phyloP scores from a whole-genome alignment of 1,140 invertebrate species.

The Helicorthomorpha holstii region DNA sequence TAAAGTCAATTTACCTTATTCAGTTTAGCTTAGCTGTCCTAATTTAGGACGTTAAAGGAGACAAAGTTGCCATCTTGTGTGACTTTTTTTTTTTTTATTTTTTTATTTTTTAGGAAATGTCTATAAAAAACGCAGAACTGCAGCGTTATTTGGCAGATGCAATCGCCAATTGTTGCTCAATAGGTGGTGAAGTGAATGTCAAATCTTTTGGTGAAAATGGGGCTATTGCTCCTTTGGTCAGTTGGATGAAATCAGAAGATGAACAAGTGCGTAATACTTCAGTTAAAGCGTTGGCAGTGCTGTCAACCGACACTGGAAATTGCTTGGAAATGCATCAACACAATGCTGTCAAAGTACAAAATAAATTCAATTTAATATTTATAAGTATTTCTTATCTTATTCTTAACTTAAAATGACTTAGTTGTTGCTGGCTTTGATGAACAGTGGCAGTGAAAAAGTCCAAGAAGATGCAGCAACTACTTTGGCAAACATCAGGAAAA shows the following conservation, averaged over 20 bases:
- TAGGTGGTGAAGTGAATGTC: slow-evolving; percentile 69
- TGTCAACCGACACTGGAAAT: slow-evolving; percentile 79
- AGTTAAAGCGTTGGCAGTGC: slow-evolving; percentile 65
- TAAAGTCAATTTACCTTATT: too few relatives aligned
- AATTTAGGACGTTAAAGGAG: too few relatives aligned
- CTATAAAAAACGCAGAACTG: slow-evolving; percentile 66
- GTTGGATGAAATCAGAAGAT: slow-evolving; percentile 50
- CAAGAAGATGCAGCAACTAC: slow-evolving; percentile 85
- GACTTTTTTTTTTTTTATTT: too few relatives aligned
- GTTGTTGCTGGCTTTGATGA: too few relatives aligned
- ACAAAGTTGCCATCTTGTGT: too few relatives aligned
- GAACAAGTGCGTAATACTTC: slow-evolving; percentile 65
- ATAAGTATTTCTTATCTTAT: too few relatives aligned
- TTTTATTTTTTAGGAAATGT: too few relatives aligned
- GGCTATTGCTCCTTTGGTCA: slow-evolving; percentile 71
- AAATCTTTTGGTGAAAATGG: slow-evolving; percentile 65
- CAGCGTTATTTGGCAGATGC: slow-evolving; percentile 71
- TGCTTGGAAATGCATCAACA: slow-evolving; percentile 84
- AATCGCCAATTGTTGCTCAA: slow-evolving; percentile 74
- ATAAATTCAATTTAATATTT: too few relatives aligned
- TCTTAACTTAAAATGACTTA: too few relatives aligned
- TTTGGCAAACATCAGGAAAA: slow-evolving; percentile 62
- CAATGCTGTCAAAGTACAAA: slow-evolving; percentile 54
- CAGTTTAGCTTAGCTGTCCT: too few relatives aligned
- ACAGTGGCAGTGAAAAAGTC: slow-evolving; percentile 55